phyloP scores from a whole-genome alignment of 2,888 invertebrate genomes.

The Acleris sparsana region DNA sequence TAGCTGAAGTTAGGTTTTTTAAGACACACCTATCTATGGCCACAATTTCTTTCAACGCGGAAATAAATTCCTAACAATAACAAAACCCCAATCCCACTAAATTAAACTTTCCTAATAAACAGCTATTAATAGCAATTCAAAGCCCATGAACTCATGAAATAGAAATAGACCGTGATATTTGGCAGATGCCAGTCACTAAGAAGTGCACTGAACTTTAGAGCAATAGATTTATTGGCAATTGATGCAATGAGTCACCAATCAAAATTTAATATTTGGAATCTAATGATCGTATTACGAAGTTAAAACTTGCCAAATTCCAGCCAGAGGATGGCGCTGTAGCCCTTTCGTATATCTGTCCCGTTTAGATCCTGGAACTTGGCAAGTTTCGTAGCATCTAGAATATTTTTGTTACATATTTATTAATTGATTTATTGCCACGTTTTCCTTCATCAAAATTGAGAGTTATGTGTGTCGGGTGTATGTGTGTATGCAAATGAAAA shows the following conservation, averaged over 20 bases:
- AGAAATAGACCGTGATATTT: conserved; percentile 50
- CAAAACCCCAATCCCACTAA: conserved; percentile 3
- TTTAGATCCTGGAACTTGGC: too few relatives aligned
- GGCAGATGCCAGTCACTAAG: conserved; percentile 34
- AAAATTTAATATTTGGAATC: conserved; percentile 39
- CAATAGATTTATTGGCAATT: conserved; percentile 47
- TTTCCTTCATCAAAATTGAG: too few relatives aligned
- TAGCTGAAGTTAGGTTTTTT: too few relatives aligned
- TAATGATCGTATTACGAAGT: background rate
- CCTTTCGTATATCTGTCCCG: too few relatives aligned
- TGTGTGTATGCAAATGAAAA: too few relatives aligned
- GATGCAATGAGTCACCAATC: conserved; percentile 56
- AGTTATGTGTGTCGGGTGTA: too few relatives aligned
- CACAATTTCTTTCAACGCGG: background rate
- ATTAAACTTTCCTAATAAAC: conserved; percentile 30
- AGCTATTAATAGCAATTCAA: conserved; percentile 25
- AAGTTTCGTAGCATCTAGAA: too few relatives aligned
- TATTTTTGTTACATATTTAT: too few relatives aligned
- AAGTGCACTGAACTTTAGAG: conserved; percentile 55
- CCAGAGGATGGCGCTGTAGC: too few relatives aligned
- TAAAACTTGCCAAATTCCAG: too few relatives aligned
- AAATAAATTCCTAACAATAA: background rate
- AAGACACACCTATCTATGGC: too few relatives aligned
- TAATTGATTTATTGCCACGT: too few relatives aligned
- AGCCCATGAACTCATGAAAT: conserved; percentile 61